phyloP scores from a whole-genome alignment of 2,888 invertebrate species.

The Sarcophaga carnaria region DNA sequence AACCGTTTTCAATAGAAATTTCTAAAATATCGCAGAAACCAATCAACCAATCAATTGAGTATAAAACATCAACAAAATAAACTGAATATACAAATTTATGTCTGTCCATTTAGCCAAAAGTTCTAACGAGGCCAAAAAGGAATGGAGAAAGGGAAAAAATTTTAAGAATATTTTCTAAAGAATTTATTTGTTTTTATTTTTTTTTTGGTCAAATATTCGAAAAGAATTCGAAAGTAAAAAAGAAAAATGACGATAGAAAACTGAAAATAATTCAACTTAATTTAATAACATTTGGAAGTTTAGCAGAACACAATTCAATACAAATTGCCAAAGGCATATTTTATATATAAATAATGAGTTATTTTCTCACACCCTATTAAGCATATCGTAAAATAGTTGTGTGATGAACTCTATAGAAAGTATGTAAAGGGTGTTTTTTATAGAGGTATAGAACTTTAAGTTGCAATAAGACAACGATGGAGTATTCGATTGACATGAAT shows the following conservation, averaged over 20 bases:
- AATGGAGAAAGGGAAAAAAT: background rate
- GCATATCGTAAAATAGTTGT: background rate
- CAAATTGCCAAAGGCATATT: slow-evolving; percentile 28
- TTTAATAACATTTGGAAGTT: background rate
- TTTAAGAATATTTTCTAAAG: background rate
- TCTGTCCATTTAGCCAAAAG: too few species aligned
- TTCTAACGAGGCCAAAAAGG: background rate
- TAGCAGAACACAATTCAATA: slow-evolving; percentile 18
- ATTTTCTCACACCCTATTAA: background rate
- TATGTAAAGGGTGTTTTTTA: too few species aligned
- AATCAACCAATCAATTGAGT: background rate
- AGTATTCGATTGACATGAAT: too few species aligned
- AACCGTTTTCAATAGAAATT: slow-evolving; percentile 21
- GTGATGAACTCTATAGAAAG: background rate
- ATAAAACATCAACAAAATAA: slow-evolving; percentile 14
- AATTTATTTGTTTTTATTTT: slow-evolving; percentile 10
- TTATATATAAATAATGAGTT: slow-evolving; percentile 1
- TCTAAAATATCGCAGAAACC: background rate
- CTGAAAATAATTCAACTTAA: slow-evolving; percentile 3
- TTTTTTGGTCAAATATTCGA: background rate
- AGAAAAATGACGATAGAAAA: background rate
- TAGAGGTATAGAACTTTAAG: too few species aligned
- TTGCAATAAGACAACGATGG: too few species aligned
- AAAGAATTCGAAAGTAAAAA: background rate
- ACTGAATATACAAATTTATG: background rate